These are phyloP conservation scores for Trogon melanurus DNA, from an alignment of 2,113 vertebrate species.

Conservation along the genomic window DNA sequence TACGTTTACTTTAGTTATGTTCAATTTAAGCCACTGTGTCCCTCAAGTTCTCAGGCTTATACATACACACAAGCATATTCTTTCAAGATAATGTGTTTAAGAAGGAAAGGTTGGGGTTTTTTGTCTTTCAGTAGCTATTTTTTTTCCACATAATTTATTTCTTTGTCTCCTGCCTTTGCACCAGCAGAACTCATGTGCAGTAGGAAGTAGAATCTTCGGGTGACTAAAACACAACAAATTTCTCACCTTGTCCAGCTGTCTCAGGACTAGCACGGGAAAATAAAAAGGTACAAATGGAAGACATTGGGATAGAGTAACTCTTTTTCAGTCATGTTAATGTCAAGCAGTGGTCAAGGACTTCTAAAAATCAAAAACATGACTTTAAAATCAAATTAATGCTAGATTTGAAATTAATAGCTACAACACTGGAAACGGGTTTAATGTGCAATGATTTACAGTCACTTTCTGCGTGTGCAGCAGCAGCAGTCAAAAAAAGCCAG, in stretches of 20 bases:
- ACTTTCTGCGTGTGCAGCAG: neutral
- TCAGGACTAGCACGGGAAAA: neutral
- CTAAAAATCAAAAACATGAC: neutral
- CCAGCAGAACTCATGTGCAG: neutral
- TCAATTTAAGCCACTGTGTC: neutral
- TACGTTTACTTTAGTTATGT: neutral
- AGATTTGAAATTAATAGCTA: neutral
- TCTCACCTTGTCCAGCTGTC: neutral
- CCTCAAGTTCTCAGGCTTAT: neutral
- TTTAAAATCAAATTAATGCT: neutral
- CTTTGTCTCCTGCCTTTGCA: neutral
- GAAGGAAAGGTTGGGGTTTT: rapidly evolving
- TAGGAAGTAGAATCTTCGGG: neutral
- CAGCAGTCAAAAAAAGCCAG: neutral
- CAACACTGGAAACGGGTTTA: neutral
- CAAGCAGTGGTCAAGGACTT: neutral
- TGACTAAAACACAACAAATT: neutral
- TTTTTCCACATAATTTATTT: neutral
- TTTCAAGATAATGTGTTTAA: neutral
- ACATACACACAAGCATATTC: neutral
- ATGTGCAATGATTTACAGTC: neutral
- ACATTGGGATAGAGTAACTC: neutral
- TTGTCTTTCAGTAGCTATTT: neutral
- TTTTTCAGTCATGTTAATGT: neutral
- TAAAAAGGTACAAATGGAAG: neutral